phyloP scores from a whole-genome alignment of 2,888 invertebrate species.

The Cheilosia urbana region DNA sequence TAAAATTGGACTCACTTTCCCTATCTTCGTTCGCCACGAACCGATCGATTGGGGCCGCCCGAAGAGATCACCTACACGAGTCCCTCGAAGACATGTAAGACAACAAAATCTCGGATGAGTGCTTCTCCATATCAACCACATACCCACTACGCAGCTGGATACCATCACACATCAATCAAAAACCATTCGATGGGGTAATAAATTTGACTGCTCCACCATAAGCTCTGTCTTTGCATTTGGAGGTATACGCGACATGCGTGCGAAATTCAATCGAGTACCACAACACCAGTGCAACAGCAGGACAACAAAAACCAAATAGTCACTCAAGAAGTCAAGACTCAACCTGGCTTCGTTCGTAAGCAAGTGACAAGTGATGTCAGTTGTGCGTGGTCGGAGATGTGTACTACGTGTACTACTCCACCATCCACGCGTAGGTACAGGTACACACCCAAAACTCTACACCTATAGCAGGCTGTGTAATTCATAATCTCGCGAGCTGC shows the following conservation, averaged over 20 bases:
- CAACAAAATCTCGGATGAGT: slow-evolving; percentile 15
- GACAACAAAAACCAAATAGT: neutral
- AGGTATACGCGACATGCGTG: slow-evolving; percentile 55
- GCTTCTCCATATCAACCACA: slow-evolving; percentile 32
- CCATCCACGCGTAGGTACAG: slow-evolving; percentile 33
- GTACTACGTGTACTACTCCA: neutral
- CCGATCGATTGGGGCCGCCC: slow-evolving; percentile 1
- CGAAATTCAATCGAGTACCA: slow-evolving; percentile 57
- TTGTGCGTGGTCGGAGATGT: slow-evolving; percentile 67
- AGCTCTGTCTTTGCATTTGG: slow-evolving; percentile 11
- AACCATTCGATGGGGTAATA: slow-evolving; percentile 58
- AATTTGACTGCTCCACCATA: slow-evolving; percentile 42
- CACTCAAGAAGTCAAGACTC: slow-evolving; percentile 19
- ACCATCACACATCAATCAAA: slow-evolving; percentile 66
- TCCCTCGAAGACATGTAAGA: neutral
- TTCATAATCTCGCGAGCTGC: slow-evolving; percentile 25
- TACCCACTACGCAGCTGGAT: slow-evolving; percentile 52
- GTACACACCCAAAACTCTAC: slow-evolving; percentile 60
- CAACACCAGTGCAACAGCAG: neutral
- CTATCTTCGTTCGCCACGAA: slow-evolving; percentile 28
- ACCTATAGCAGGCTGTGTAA: slow-evolving; percentile 47
- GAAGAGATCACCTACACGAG: slow-evolving; percentile 45
- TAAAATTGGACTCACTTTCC: slow-evolving; percentile 60
- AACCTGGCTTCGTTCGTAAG: slow-evolving; percentile 31
- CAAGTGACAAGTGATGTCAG: slow-evolving; percentile 65